Evolutionary conservation across 1,140 invertebrate species (phyloP).

Genomic region (Brachionus rubens): DNA sequence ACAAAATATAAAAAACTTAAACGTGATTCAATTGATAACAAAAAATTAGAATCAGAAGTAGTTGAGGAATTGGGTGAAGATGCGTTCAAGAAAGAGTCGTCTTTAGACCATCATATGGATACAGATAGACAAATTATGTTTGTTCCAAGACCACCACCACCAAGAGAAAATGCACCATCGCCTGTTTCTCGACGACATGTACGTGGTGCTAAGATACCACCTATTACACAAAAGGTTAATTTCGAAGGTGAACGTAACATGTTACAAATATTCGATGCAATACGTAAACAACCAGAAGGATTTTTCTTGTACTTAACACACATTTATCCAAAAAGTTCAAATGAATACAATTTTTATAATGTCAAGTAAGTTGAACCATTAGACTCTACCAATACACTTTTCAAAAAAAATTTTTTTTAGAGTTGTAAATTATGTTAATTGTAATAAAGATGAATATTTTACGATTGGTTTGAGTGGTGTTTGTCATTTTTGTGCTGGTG

Average conservation of each 20-base stretch:
- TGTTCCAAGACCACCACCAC: conserved; percentile 2
- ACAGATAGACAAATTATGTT: background rate
- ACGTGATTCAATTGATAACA: background rate
- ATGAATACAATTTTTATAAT: conserved; percentile 47
- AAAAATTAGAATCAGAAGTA: conserved; percentile 4
- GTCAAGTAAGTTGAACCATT: conserved; percentile 13
- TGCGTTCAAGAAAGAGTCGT: conserved; percentile 12
- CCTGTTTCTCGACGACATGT: background rate
- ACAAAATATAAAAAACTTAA: conserved; percentile 6
- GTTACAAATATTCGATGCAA: conserved; percentile 17
- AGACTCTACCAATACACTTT: background rate
- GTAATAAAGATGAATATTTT: conserved; percentile 46
- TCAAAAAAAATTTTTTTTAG: background rate
- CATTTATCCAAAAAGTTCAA: conserved; percentile 25
- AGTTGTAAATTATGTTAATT: conserved; percentile 39
- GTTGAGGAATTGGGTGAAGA: conserved; percentile 15
- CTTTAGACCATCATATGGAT: background rate
- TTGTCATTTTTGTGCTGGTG: conserved; percentile 16
- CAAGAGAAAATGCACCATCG: background rate
- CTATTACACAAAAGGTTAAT: conserved; percentile 15
- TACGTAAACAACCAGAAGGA: background rate
- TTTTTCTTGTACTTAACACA: conserved; percentile 47
- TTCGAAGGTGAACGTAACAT: conserved; percentile 23
- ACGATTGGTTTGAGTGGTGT: conserved; percentile 43
- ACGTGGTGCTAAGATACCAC: conserved; percentile 14